Evolutionary conservation across 2,113 vertebrate species (phyloP).

Genomic region (Alces alces): DNA sequence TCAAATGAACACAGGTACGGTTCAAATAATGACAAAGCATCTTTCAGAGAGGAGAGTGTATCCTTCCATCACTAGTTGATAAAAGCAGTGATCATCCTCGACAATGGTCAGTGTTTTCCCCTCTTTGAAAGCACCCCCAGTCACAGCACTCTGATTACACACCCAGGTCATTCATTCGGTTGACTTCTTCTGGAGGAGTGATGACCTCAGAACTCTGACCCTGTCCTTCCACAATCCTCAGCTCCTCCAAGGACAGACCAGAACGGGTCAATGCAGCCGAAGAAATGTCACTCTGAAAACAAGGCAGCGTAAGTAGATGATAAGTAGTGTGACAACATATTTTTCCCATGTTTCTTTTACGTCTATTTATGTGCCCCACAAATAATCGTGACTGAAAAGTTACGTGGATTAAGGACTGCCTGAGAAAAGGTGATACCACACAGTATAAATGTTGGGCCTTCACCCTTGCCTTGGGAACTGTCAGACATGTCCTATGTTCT

Average conservation of each 20-base stretch:
- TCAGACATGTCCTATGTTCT: neutral
- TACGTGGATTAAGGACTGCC: neutral
- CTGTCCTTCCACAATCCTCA: slow-evolving; percentile 97
- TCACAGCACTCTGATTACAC: neutral
- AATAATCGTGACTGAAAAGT: neutral
- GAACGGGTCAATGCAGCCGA: slow-evolving; percentile 89
- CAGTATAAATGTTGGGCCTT: neutral
- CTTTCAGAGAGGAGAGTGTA: neutral
- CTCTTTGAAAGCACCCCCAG: neutral
- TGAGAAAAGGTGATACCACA: neutral
- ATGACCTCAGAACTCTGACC: slow-evolving; percentile 94
- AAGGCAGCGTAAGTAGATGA: neutral
- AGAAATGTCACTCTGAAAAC: slow-evolving; percentile 88
- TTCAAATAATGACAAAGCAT: neutral
- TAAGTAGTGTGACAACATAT: neutral
- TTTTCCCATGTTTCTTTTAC: neutral
- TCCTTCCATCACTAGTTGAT: neutral
- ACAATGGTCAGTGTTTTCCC: neutral
- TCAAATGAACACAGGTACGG: neutral
- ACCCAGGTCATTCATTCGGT: slow-evolving; percentile 93
- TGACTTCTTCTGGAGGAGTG: slow-evolving; percentile 93
- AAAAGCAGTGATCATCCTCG: neutral
- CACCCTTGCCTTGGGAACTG: neutral
- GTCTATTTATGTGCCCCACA: neutral
- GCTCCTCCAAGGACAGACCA: slow-evolving; percentile 94